A percentile compares a stretch with the other conserved stretches of the same genome.
These are phyloP conservation scores for Pyrrhia umbra DNA, from an alignment of 2,888 invertebrate species.

Conservation along the genomic window DNA sequence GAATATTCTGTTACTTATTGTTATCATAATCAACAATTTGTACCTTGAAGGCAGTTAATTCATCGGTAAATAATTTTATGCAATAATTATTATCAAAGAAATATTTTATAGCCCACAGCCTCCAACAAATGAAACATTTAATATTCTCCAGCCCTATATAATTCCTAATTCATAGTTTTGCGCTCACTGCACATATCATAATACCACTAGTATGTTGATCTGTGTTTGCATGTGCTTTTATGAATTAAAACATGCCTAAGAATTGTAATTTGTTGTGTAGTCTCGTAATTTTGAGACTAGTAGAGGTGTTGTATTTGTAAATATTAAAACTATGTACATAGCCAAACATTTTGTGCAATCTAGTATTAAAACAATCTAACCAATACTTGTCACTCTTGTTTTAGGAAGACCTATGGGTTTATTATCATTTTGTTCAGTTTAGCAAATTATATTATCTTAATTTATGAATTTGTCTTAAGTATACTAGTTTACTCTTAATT, in stretches of 20 bases:
- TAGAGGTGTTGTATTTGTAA: slow-evolving; percentile 46
- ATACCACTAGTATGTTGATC: slow-evolving; percentile 6
- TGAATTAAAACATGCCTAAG: slow-evolving; percentile 17
- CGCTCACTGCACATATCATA: slow-evolving; percentile 1
- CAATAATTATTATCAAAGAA: neutral
- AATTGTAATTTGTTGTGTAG: slow-evolving; percentile 13
- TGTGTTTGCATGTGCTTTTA: neutral
- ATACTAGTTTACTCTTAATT: slow-evolving; percentile 14
- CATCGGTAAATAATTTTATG: neutral
- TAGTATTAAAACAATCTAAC: slow-evolving; percentile 45
- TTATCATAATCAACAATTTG: neutral
- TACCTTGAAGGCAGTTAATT: neutral
- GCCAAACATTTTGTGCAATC: slow-evolving; percentile 58
- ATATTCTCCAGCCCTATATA: neutral
- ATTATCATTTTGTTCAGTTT: slow-evolving; percentile 4
- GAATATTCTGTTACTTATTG: neutral
- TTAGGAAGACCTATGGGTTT: slow-evolving; percentile 30
- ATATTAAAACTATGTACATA: slow-evolving; percentile 52
- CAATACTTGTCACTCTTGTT: slow-evolving; percentile 40
- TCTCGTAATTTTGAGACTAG: slow-evolving; percentile 9
- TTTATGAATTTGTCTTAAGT: slow-evolving; percentile 33
- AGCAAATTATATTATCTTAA: slow-evolving; percentile 19
- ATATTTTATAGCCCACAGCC: neutral
- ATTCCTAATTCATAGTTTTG: neutral
- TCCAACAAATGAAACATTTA: neutral